Evolutionary conservation across 2,888 invertebrate genomes (phyloP), one percentile per base, ranked within the genome.

Genomic region (Mythimna loreyi): DNA sequence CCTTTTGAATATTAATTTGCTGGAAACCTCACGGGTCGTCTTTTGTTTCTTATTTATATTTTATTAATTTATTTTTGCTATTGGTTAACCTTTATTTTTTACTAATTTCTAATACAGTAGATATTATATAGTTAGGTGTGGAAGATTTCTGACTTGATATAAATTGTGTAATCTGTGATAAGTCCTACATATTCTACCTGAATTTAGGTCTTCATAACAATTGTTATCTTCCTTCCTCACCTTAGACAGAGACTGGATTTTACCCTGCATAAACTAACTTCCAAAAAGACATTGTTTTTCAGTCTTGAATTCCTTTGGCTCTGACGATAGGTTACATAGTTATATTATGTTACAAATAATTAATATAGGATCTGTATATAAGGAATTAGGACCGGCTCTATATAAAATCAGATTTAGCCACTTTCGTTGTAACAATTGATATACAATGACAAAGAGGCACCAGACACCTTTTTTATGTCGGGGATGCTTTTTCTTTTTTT

Each of bases 1-100:
- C 88, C 88, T 87, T 87, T 87, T 78, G 21, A 60, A 74, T 78
- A 70, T 74, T 74, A 81, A 80, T 75, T 82, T 61, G 63, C 49
- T 67, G 67, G 58, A 66, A 74, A 73, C 73, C 25, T 81, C 68
- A 72, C 43, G 47, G 65, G 45, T 82, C 70, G 63, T 66, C 63
- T 70, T 72, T 69, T 71, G 66, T 67, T 70, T 75, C 55, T 76
- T 68, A 67, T 74, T 81, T 21, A 30, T 65, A 43, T 52, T 52
- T 60, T 43, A 6, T 63, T 25, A 25, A 23, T 43, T 64, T 67
- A 33, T 55, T 65, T 56, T 52, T 28, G 19, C 11, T 21, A 64
- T 75, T 47, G 28, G 9, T 30, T 53, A 36, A 45, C 36, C 30
- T 53, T 55, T 55, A 28, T 13, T 36, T 25, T 2, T 13, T 43